These are phyloP conservation scores for Aleadryas rufinucha DNA, from an alignment of 2,113 vertebrate species.

Conservation along the genomic window DNA sequence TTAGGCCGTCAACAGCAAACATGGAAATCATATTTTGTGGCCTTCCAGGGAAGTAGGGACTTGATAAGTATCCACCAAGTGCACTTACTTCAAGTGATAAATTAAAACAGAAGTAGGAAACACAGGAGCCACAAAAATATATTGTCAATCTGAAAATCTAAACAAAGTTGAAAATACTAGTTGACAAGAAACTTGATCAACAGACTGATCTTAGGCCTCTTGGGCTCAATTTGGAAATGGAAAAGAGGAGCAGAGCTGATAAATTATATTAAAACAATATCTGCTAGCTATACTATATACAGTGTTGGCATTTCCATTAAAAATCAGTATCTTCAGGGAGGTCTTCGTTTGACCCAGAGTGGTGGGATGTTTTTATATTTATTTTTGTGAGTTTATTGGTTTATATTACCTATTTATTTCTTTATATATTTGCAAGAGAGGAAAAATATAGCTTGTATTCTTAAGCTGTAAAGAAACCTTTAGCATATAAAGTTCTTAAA, in stretches of 20 bases:
- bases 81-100: slow-evolving; percentile 79
- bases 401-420: background rate
- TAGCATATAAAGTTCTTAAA: background rate
- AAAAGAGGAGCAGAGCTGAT: slow-evolving; percentile 49
- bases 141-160: slow-evolving; percentile 73
- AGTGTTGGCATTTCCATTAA: slow-evolving; percentile 32
- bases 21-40: slow-evolving; percentile 75
- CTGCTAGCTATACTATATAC: background rate
- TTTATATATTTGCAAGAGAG: background rate
- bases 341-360: background rate
- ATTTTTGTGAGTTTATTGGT: background rate
- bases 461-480: background rate
- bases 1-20: slow-evolving; percentile 75
- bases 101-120: slow-evolving; percentile 78
- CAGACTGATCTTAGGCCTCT: slow-evolving; percentile 60
- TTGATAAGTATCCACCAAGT: slow-evolving; percentile 72
- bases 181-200: slow-evolving; percentile 68
- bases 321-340: background rate
- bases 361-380: background rate
- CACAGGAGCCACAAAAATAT: slow-evolving; percentile 74
- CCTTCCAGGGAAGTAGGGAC: slow-evolving; percentile 73
- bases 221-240: slow-evolving; percentile 71
- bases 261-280: background rate
- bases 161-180: slow-evolving; percentile 63
- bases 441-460: background rate